Base-by-base conservation (phyloP, 64 coral and sea anemone species). In the Exaiptasia diaphana region DNA sequence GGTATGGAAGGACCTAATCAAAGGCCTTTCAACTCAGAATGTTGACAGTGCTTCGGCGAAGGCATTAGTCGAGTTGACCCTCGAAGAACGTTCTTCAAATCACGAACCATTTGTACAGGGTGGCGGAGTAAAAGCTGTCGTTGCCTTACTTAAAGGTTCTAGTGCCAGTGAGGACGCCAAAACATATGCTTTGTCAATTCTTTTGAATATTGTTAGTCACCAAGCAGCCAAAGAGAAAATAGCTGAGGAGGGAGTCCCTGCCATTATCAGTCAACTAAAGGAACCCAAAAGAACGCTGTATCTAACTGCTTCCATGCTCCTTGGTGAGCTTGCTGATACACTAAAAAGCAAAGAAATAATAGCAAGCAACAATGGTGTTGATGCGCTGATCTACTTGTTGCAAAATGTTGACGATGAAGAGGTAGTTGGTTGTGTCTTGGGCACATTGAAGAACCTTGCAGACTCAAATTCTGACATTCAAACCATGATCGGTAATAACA, bases 391-490 rank as follows among this genome's bases (percentile, higher is more conserved):
- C 26, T 67, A 73, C 44, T 78, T 89, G 31, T 42, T 94, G 14
- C 86, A 80, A 39, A 72, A 85, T 10, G 73, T 38, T 67, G 86
- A 80, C 42, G 91, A 94, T 44, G 91, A 93, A 64, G 91, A 94
- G 40, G 91, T 94, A 10, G 52, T 94, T 0, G 73, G 80, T 30
- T 89, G 76, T 38, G 87, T 80, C 9, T 58, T 94, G 3, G 89
- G 73, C 2, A 88, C 91, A 10, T 35, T 94, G 5, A 94, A 71
- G 39, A 60, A 53, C 44, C 74, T 94, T 45, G 73, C 91, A 8
- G 74, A 77, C 53, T 94, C 91, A 24, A 89, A 88, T 46, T 39
- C 84, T 38, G 85, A 99, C 60, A 81, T 91, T 38, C 89, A 93
- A 77, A 79, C 90, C 18, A 29, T 87, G 5, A 79, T 99, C 40